These are phyloP conservation scores for Onychomys arenicola DNA, from an alignment of 2,797 vertebrate species.

Conservation along the genomic window DNA sequence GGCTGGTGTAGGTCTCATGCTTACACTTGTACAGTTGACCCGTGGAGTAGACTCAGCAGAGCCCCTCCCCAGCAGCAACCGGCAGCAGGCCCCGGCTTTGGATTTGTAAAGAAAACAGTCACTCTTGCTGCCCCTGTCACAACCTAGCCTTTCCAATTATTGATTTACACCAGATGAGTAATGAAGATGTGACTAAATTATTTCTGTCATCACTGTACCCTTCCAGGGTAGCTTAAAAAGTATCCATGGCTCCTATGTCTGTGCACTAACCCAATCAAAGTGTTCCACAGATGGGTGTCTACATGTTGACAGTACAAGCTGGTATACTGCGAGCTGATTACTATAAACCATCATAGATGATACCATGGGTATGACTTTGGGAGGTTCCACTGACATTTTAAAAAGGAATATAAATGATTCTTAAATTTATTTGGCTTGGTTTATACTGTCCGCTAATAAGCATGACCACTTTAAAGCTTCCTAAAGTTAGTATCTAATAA, in stretches of 20 bases:
- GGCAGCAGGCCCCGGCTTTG: constrained; percentile 24
- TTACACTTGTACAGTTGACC: not conserved
- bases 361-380: constrained; percentile 37
- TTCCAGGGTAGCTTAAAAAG: constrained; percentile 32
- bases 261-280: not conserved
- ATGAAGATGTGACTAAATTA: constrained; percentile 51
- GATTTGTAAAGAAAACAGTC: constrained; percentile 30
- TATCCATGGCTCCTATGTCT: not conserved
- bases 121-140: constrained; percentile 13
- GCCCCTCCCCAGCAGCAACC: not conserved
- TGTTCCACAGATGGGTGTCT: constrained; percentile 4
- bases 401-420: constrained; percentile 1
- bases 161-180: constrained; percentile 33
- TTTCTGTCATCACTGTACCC: constrained; percentile 35
- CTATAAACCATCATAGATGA: constrained; percentile 47
- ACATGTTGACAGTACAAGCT: constrained; percentile 10
- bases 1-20: not conserved
- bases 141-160: not conserved
- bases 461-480: constrained; percentile 44
- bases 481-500: constrained; percentile 34
- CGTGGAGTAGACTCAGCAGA: not conserved
- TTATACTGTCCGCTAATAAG: constrained; percentile 20
- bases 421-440: constrained; percentile 45
- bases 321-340: not conserved
- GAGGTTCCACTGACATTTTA: not conserved